A percentile compares a stretch with the other conserved stretches of the same genome.
Evolutionary conservation across 1,140 invertebrate genomes (phyloP).

Genomic region (Gryon sp.): DNA sequence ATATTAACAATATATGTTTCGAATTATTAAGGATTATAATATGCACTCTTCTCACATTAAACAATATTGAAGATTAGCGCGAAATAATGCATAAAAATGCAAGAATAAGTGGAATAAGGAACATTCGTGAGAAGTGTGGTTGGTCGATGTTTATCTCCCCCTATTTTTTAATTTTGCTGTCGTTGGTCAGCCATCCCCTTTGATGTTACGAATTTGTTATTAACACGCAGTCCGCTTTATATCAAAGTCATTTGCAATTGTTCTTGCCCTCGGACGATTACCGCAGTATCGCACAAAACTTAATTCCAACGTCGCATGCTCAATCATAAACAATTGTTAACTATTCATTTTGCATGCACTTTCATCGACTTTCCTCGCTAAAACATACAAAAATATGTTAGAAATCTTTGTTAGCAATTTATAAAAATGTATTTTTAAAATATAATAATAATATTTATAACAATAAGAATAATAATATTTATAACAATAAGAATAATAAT

Average conservation of each 20-base stretch:
- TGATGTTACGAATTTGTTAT: conserved; percentile 29
- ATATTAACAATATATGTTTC: too few relatives aligned
- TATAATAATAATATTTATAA: too few relatives aligned
- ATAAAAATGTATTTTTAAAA: too few relatives aligned
- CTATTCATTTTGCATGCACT: too few relatives aligned
- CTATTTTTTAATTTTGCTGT: conserved; percentile 33
- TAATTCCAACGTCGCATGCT: conserved; percentile 19
- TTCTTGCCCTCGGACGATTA: conserved; percentile 20
- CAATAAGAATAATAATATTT: too few relatives aligned
- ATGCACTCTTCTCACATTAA: too few relatives aligned
- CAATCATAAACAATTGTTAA: conserved; percentile 36
- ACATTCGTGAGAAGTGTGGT: conserved; percentile 23
- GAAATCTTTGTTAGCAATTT: too few relatives aligned
- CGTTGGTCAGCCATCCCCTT: conserved; percentile 35
- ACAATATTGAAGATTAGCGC: too few relatives aligned
- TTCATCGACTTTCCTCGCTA: too few relatives aligned
- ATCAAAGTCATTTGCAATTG: conserved; percentile 18
- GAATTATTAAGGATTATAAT: too few relatives aligned
- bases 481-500: too few relatives aligned
- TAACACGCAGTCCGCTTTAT: conserved; percentile 37
- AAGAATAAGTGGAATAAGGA: conserved; percentile 4
- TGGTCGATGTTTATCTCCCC: conserved; percentile 39
- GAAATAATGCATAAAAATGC: conserved; percentile 13
- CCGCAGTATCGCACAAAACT: conserved; percentile 3
- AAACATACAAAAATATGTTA: too few relatives aligned